Evolutionary conservation across 2,113 vertebrate species (phyloP).

Genomic region (Chunga burmeisteri): DNA sequence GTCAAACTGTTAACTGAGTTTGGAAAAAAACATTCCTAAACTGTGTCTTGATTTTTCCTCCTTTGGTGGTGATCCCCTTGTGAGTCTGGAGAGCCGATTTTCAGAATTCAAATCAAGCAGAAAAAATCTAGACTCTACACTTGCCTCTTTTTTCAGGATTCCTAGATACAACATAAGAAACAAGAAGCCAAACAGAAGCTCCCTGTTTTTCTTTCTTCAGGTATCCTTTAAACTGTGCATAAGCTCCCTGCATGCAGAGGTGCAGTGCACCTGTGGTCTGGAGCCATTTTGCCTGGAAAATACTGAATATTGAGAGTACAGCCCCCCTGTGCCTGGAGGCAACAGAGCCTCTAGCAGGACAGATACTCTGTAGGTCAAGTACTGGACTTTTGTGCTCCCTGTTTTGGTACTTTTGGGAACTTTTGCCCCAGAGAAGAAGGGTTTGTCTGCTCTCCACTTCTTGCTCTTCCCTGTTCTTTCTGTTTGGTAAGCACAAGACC

Average conservation of each 20-base stretch:
- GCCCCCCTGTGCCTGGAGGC: background rate
- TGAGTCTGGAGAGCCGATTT: background rate
- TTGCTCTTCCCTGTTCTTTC: background rate
- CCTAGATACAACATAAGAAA: background rate
- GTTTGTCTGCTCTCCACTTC: background rate
- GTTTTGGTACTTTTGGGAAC: background rate
- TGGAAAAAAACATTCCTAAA: background rate
- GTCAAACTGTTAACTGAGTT: background rate
- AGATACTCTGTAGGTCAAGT: background rate
- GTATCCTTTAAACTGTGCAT: background rate
- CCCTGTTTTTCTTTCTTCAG: background rate
- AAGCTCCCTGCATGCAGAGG: background rate
- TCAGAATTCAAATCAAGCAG: background rate
- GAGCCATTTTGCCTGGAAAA: background rate
- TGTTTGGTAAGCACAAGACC: background rate
- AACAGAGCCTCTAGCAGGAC: background rate
- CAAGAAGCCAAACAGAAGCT: background rate
- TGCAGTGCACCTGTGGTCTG: background rate
- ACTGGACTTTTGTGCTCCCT: background rate
- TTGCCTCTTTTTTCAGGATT: background rate
- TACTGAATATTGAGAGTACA: background rate
- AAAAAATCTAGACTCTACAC: background rate
- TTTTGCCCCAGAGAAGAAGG: background rate
- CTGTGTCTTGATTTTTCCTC: background rate
- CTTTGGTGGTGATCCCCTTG: background rate